Conservation (phyloP, 2,113 vertebrate species). For the Lutjanus erythropterus region DNA sequence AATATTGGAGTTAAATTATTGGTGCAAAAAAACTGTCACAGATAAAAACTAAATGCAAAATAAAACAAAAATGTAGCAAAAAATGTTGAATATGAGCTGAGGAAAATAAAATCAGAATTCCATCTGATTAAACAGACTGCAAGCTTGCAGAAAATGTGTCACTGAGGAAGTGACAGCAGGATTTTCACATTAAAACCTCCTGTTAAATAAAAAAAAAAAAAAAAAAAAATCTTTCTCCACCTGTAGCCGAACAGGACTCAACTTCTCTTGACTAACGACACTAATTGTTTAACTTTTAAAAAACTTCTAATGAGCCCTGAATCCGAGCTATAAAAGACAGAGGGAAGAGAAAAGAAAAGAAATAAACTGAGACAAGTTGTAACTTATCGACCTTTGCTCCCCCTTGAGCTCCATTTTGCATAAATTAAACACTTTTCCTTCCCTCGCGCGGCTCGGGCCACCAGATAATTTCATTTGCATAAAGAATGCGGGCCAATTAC, state of each 20-base stretch:
- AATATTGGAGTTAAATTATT: neutral
- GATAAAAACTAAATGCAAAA: neutral
- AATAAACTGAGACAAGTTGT: constrained; percentile 55
- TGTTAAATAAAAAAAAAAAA: neutral
- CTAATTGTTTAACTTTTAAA: constrained; percentile 52
- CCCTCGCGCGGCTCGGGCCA: constrained; percentile 25
- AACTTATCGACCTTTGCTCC: constrained; percentile 75
- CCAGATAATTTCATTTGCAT: constrained; percentile 75
- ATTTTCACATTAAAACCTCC: neutral
- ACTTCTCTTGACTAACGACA: too few species aligned
- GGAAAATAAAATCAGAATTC: neutral
- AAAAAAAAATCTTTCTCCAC: neutral
- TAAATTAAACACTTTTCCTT: constrained; percentile 48
- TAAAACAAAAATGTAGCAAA: neutral
- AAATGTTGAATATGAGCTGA: neutral
- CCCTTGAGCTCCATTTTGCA: constrained; percentile 65
- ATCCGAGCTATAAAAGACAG: neutral
- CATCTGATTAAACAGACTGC: neutral
- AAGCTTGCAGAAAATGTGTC: neutral
- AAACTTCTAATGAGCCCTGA: constrained; percentile 54
- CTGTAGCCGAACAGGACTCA: constrained; percentile 1
- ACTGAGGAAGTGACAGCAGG: neutral
- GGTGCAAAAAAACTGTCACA: neutral
- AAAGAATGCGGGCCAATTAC: constrained; percentile 74
- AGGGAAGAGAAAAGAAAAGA: neutral